Percentiles rank a stretch among this genome's conserved stretches.
Conservation (phyloP, 2,888 invertebrate species). For the Lasioglossum zephyrum region DNA sequence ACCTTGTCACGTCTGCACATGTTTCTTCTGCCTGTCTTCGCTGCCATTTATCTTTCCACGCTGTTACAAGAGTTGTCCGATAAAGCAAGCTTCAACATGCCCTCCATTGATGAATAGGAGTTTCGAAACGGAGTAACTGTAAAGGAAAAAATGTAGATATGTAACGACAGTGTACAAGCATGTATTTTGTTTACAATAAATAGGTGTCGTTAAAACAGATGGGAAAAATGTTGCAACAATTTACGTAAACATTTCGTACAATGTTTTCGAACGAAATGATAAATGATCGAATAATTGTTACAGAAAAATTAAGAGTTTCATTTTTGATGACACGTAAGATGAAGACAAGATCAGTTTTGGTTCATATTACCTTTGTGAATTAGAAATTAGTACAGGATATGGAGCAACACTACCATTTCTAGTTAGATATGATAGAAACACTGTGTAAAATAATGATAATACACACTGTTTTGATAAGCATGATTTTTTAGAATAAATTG, state of each 20-base stretch:
- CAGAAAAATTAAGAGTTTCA: background rate
- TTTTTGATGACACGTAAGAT: background rate
- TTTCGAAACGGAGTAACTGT: constrained; percentile 2
- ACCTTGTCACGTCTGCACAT: constrained; percentile 73
- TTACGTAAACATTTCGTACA: background rate
- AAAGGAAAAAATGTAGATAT: constrained; percentile 1
- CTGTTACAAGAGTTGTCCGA: background rate
- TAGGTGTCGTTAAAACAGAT: background rate
- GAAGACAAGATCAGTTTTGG: background rate
- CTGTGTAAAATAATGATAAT: background rate
- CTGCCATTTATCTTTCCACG: background rate
- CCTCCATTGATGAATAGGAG: background rate
- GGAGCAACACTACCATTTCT: background rate
- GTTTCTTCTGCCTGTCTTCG: constrained; percentile 44
- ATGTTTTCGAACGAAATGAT: background rate
- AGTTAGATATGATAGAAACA: background rate
- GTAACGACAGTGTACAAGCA: background rate
- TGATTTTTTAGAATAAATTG: constrained; percentile 11
- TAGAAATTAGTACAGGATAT: background rate
- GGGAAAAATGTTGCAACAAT: background rate
- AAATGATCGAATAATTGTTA: background rate
- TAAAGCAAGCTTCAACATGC: background rate
- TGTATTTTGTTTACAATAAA: background rate
- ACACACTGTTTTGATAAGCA: background rate
- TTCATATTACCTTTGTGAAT: background rate